Evolutionary conservation across 2,113 vertebrate species (phyloP).

Genomic region (Rattus rattus): DNA sequence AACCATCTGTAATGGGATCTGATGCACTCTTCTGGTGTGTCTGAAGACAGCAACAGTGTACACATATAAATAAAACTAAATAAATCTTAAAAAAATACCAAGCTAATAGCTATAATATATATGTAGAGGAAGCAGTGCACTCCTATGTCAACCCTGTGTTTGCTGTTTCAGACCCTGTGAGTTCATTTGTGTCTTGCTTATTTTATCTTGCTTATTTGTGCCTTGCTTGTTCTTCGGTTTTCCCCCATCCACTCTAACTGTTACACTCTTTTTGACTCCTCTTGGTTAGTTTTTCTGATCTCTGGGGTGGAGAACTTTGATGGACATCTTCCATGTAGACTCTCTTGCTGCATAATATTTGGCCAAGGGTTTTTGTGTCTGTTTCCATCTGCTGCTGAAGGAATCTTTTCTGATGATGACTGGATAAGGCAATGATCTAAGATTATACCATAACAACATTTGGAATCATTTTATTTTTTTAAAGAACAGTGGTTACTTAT

Average conservation of each 20-base stretch:
- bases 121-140: background rate
- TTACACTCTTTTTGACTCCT: background rate
- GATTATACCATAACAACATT: background rate
- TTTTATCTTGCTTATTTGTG: background rate
- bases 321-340: background rate
- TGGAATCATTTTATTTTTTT: background rate
- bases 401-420: background rate
- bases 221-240: background rate
- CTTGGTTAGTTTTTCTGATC: background rate
- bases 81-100: background rate
- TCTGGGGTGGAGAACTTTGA: background rate
- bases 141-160: background rate
- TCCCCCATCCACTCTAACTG: background rate
- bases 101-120: background rate
- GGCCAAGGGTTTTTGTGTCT: background rate
- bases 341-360: background rate
- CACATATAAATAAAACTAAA: no score
- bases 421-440: background rate
- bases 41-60: no score
- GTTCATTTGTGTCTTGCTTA: background rate
- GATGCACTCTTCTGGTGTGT: no score
- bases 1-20: no score
- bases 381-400: background rate
- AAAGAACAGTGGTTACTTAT: background rate
- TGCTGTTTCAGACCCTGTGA: background rate